These are phyloP conservation scores for Hirtodrosophila duncani DNA, from an alignment of 2,888 invertebrate species.

Conservation along the genomic window DNA sequence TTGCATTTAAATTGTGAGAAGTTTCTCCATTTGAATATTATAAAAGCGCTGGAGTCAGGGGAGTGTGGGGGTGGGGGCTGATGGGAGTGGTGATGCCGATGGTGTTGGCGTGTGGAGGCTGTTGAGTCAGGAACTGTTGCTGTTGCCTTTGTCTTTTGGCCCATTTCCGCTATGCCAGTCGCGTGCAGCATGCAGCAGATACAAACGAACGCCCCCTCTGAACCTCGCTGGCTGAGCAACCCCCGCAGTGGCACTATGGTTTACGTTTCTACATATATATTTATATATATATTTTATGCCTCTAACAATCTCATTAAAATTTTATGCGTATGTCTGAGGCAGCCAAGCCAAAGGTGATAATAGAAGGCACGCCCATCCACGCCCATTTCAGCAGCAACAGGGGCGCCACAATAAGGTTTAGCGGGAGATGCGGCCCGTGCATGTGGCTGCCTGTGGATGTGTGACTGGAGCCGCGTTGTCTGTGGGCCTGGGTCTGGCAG, in stretches of 20 bases:
- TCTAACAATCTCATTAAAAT: constrained; percentile 72
- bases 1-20: constrained; percentile 62
- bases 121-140: neutral
- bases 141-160: constrained; percentile 19
- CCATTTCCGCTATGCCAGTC: constrained; percentile 10
- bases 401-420: constrained; percentile 1
- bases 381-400: constrained; percentile 7
- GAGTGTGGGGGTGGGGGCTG: neutral
- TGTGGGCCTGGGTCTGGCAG: constrained; percentile 31
- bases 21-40: constrained; percentile 61
- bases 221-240: neutral
- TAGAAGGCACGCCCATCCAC: constrained; percentile 40
- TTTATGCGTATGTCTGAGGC: constrained; percentile 65
- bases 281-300: constrained; percentile 63
- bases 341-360: constrained; percentile 57
- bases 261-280: constrained; percentile 3
- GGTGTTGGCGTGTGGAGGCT: neutral
- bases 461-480: neutral
- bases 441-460: neutral
- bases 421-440: neutral
- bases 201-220: neutral
- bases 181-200: constrained; percentile 18
- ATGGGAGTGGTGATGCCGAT: neutral
- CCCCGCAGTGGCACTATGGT: neutral
- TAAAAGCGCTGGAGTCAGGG: constrained; percentile 32